Base-by-base conservation (phyloP, 2,113 vertebrate species). In the Pteropus alecto region DNA sequence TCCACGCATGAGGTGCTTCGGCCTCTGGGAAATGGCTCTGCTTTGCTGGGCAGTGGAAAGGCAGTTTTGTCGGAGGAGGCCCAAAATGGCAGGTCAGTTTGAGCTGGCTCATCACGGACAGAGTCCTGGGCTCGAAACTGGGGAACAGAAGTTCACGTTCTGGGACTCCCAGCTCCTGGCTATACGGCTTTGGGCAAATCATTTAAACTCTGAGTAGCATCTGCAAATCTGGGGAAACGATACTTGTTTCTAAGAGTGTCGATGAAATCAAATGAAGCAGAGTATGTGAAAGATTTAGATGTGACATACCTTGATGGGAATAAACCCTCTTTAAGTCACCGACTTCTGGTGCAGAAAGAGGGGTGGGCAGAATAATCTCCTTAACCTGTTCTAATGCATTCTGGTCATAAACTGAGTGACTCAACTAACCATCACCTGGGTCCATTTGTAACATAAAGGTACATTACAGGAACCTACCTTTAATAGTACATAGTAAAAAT, bases 11-110 rank as follows among this genome's bases (percentile, higher is more conserved):
- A 56, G 82, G 90, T 46, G 73, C 92, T 97, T 96, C 91, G 74
- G 97, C 93, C 93, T 81, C 65, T 41, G 56, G 58, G 71, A 46
- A 65, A 6, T 35, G 56, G 76, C 88, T 82, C 65, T 5, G 1
- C 90, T 95, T 95, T 93, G 60, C 96, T 85, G 97, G 61, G 88
- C 96, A 97, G 93, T 76, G 98, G 14, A 78, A 70, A 71, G 71
- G 61, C 6, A 6, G 33, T 38, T 70, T 38, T 74, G 60, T 16
- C 71, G 13, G 41, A 84, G 14, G 51, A 61, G 51, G 33, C 35
- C 35, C 38, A 26, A 46, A 65, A 61, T 28, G 35, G 43, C 26
- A 14, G 24, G 28, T 73, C 61, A 43, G 38, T 86, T 61, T 78
- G 87, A 74, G 65, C 74, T 58, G 74, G 22, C 33, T 48, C 28